phyloP scores from a whole-genome alignment of 2,797 vertebrate species.

The Rhodeus uyekii region DNA sequence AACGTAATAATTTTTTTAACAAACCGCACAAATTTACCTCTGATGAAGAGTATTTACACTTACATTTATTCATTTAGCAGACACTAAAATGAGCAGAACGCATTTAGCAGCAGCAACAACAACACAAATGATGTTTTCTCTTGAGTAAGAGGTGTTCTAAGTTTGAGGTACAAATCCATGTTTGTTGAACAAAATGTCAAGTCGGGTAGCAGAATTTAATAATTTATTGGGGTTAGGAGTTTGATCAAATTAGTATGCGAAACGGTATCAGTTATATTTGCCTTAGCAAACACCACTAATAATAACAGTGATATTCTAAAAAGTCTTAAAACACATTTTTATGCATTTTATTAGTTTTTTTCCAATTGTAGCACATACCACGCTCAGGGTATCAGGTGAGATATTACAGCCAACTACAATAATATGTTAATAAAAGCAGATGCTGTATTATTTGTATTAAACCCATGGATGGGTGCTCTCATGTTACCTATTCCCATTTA shows the following conservation, averaged over 20 bases:
- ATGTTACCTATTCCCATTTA: neutral
- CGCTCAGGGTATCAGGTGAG: neutral
- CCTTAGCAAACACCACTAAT: neutral
- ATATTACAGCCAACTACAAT: slow-evolving; percentile 8
- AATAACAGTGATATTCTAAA: neutral
- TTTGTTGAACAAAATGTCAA: neutral
- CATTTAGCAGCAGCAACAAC: neutral
- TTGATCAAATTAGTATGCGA: neutral
- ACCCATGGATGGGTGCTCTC: neutral
- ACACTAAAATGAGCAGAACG: neutral
- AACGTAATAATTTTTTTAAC: neutral
- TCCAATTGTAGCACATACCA: neutral
- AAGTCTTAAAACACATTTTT: neutral
- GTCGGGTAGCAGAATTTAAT: neutral
- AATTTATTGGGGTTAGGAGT: neutral
- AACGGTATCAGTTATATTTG: neutral
- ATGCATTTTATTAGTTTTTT: neutral
- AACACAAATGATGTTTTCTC: neutral
- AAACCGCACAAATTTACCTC: neutral
- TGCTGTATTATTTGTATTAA: slow-evolving; percentile 12
- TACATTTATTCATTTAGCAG: neutral
- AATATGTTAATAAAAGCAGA: slow-evolving; percentile 4
- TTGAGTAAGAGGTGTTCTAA: neutral
- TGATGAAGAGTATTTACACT: neutral
- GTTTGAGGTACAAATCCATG: neutral